Base-by-base conservation (phyloP, 2,888 invertebrate species). In the Timandra comae region DNA sequence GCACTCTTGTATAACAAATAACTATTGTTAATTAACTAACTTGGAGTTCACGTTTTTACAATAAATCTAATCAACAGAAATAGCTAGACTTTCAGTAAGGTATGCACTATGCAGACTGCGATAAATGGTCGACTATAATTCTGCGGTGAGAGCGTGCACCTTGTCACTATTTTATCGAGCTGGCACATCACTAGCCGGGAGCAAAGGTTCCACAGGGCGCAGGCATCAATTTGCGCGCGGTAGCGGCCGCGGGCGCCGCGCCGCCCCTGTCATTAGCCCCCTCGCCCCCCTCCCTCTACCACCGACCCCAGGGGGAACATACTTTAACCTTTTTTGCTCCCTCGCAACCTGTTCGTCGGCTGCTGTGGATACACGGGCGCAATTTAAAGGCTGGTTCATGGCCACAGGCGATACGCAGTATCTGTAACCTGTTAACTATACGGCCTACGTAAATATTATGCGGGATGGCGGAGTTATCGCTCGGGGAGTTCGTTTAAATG, bases 281-380 rank as follows among this genome's bases (percentile, higher is more conserved):
- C 54, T 26, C 29, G 40, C 56, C 54, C 22, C 33, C 33, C 12
- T 36, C 28, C 46, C 41, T 47, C 48, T 39, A 52, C 49, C 52
- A 47, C 49, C 46, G 48, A 53, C 55, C 59, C 61, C 57, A 51
- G 41, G 56, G 52, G 70, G 70, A 75, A 67, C 77, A 80, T 79
- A 81, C 79, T 79, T 80, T 84, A 84, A 82, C 82, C 82, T 85
- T 85, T 85, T 85, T 85, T 81, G 82, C 80, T 74, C 71, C 77
- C 72, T 65, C 55, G 64, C 80, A 84, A 85, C 84, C 84, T 82
- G 84, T 85, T 84, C 79, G 65, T n/a, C n/a, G 72, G 77, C 78
- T 75, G 77, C 78, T 71, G 79, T 72, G 72, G 65, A 75, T 72
- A 59, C 70, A 57, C 68, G 59, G 64, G 57, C 72, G 78, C 77